These are phyloP conservation scores for Meteorus colon DNA, from an alignment of 2,888 invertebrate genomes.

Conservation along the genomic window DNA sequence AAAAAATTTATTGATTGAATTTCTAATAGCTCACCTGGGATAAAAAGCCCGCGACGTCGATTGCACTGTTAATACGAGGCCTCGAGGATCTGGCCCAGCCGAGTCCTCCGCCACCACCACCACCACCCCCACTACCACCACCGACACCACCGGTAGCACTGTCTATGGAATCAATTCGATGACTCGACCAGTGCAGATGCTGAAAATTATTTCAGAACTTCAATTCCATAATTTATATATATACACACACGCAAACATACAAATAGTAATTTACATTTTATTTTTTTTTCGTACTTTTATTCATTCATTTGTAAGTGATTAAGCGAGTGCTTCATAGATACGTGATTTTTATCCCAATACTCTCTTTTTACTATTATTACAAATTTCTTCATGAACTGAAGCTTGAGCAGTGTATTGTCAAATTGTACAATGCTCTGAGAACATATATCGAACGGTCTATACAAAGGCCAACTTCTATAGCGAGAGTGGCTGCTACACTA, in stretches of 20 bases:
- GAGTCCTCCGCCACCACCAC: slow-evolving; percentile 76
- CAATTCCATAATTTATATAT: background rate
- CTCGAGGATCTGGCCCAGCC: slow-evolving; percentile 78
- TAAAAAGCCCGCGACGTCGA: slow-evolving; percentile 83
- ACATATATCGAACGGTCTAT: background rate
- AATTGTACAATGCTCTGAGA: background rate
- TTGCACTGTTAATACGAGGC: slow-evolving; percentile 89
- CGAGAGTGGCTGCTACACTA: background rate
- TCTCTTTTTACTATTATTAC: background rate
- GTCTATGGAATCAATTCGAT: slow-evolving; percentile 71
- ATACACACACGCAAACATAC: background rate
- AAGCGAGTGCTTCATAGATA: background rate
- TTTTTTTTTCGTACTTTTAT: background rate
- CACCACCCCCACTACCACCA: slow-evolving; percentile 33
- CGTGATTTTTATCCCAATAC: background rate
- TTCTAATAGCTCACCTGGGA: slow-evolving; percentile 75
- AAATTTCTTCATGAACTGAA: background rate
- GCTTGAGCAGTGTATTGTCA: background rate
- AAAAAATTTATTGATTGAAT: slow-evolving; percentile 26
- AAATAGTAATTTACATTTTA: no score
- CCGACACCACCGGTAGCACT: slow-evolving; percentile 55
- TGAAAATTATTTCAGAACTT: slow-evolving; percentile 69
- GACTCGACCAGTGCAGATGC: slow-evolving; percentile 82
- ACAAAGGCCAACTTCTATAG: background rate
- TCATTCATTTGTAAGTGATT: background rate